Percentiles rank a stretch among this genome's conserved stretches.
Evolutionary conservation across 2,113 vertebrate species (phyloP).

Genomic region (Platysternon megacephalum): DNA sequence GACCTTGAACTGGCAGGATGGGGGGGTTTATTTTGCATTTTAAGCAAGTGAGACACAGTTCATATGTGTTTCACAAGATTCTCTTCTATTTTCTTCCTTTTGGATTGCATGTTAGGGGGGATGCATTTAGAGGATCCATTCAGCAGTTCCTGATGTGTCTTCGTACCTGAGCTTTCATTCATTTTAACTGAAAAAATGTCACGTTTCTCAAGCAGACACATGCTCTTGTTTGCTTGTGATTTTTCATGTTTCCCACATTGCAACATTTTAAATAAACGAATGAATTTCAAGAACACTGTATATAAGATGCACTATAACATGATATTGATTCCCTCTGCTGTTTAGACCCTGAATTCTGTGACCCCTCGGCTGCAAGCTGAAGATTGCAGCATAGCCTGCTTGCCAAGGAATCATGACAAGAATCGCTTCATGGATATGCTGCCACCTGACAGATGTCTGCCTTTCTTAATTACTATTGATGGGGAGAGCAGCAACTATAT

Average conservation of each 20-base stretch:
- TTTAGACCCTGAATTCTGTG: conserved; percentile 97
- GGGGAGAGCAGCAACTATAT: conserved; percentile 99
- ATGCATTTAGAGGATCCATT: not conserved
- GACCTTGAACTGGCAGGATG: not conserved
- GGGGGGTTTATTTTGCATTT: conserved; percentile 12
- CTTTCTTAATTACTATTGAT: conserved; percentile 99
- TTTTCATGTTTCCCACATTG: not conserved
- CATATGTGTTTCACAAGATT: not conserved
- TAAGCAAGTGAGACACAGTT: not conserved
- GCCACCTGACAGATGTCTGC: conserved; percentile 97
- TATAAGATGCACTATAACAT: rapidly evolving
- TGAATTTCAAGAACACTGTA: rapidly evolving
- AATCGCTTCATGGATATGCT: conserved; percentile 99
- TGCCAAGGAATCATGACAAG: conserved; percentile 99
- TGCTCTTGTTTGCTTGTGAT: not conserved
- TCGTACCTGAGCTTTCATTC: not conserved
- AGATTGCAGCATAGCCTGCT: conserved; percentile 98
- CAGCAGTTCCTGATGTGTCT: not conserved
- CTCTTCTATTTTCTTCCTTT: not conserved
- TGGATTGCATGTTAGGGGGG: rapidly evolving
- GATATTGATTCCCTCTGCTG: conserved; percentile 7
- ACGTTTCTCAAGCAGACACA: rapidly evolving
- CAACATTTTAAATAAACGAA: not conserved
- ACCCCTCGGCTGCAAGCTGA: conserved; percentile 97
- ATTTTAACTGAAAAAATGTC: not conserved